A percentile compares a stretch with the other conserved stretches of the same genome.
These are phyloP conservation scores for Zophobas atratus DNA, from an alignment of 1,140 invertebrate species.

Conservation along the genomic window DNA sequence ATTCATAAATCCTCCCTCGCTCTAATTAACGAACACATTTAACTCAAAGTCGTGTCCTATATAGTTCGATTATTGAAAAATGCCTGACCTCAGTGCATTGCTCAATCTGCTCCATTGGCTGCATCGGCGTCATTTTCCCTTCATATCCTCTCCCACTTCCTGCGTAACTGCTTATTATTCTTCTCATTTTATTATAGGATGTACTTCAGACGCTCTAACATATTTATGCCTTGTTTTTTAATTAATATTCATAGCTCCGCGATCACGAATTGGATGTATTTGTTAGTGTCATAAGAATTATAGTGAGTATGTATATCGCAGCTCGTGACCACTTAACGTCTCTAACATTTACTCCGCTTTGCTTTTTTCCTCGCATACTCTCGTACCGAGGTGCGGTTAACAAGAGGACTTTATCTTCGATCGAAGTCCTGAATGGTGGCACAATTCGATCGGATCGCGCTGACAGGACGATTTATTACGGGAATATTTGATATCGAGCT, in stretches of 20 bases:
- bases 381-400: constrained; percentile 25
- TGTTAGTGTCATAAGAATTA: constrained; percentile 29
- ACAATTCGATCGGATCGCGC: background rate
- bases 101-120: background rate
- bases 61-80: constrained; percentile 39
- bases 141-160: background rate
- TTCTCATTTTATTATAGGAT: constrained; percentile 32
- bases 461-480: constrained; percentile 14
- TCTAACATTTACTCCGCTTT: constrained; percentile 25
- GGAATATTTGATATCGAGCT: background rate
- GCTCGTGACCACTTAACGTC: constrained; percentile 34
- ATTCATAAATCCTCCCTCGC: constrained; percentile 50
- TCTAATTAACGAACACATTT: constrained; percentile 49
- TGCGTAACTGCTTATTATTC: constrained; percentile 19
- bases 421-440: constrained; percentile 11
- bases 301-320: constrained; percentile 26
- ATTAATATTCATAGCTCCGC: constrained; percentile 38
- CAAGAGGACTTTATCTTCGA: constrained; percentile 22
- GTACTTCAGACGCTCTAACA: constrained; percentile 20
- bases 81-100: background rate
- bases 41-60: constrained; percentile 34
- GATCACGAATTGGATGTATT: constrained; percentile 27
- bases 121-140: background rate
- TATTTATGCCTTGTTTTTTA: constrained; percentile 40
- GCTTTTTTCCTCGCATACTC: constrained; percentile 10